Base-by-base conservation (phyloP, 2,888 invertebrate genomes). In the Odontomyia ornata region DNA sequence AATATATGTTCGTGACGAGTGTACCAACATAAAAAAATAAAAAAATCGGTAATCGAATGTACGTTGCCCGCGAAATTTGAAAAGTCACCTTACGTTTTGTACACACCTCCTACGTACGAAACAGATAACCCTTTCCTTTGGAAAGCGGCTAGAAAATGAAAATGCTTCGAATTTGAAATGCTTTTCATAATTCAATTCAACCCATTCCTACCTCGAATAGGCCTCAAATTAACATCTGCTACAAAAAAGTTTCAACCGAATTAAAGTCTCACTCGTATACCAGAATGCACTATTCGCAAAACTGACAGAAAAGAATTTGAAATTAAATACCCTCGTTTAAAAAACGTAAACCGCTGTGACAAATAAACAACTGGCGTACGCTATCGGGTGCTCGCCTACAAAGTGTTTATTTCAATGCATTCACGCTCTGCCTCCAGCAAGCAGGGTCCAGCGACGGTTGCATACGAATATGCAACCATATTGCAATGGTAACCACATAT, bases 361-460 rank as follows among this genome's bases (percentile, higher is more conserved):
- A 60, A 73, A 73, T 73, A 73, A 73, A 73, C 73, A 73, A 73
- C 73, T 73, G 57, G 36, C 43, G 15, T 57, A 57, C 60, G 36
- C 57, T 57, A 73, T 60, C 73, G 52, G 73, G 43, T 43, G 36
- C 73, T 30, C 13, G 28, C 71, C 56, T 72, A 27, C 27, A 72
- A 72, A 72, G 23, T 56, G n/a, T 72, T 27, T 25, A 25, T 18
- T 18, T 56, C 56, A 30, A 3, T 27, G 28, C 23, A 73, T 30
- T 21, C 43, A 36, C 67, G 1, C 43, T 30, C 28, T 43, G 21
- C 43, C 67, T 21, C 1, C 43, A 36, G 67, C 67, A 43, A 7
- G 18, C 30, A 64, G 60, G 23, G 5, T 11, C 21, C 27, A 28
- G 28, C 27, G 23, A 21, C 36, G 36, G 28, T 13, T 23, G 18